A percentile compares a stretch with the other conserved stretches of the same genome.
Conservation (phyloP, 2,113 vertebrate species). For the Leucopsar rothschildi region DNA sequence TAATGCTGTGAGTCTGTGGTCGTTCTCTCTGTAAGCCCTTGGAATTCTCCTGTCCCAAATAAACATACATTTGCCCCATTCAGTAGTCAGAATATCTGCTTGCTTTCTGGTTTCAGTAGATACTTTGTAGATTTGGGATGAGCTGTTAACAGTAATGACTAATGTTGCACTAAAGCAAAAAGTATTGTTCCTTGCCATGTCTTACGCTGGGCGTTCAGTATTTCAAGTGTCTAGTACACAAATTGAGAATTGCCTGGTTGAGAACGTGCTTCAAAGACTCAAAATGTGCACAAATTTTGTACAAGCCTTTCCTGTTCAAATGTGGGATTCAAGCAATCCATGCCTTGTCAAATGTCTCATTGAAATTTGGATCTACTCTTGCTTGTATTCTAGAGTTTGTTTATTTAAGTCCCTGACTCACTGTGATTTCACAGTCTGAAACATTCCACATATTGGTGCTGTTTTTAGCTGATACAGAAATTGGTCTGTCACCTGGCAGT, state of each 20-base stretch:
- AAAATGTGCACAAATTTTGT: background rate
- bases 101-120: background rate
- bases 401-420: background rate
- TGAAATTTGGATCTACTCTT: background rate
- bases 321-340: background rate
- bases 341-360: background rate
- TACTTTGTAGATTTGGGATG: background rate
- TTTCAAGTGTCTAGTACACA: background rate
- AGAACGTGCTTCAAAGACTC: background rate
- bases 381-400: background rate
- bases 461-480: background rate
- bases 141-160: background rate
- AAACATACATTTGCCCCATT: background rate
- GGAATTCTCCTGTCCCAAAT: background rate
- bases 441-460: background rate
- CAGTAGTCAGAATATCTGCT: background rate
- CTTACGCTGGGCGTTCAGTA: background rate
- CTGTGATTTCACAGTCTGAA: constrained; percentile 18
- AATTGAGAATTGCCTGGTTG: background rate
- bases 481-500: background rate
- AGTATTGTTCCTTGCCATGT: background rate
- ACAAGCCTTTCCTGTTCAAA: background rate
- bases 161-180: accelerated
- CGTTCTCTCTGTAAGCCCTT: background rate
- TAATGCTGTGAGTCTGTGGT: background rate